Evolutionary conservation across 2,888 invertebrate genomes (phyloP), one percentile per base, ranked within the genome.

Genomic region (Alentia gelatinosa): DNA sequence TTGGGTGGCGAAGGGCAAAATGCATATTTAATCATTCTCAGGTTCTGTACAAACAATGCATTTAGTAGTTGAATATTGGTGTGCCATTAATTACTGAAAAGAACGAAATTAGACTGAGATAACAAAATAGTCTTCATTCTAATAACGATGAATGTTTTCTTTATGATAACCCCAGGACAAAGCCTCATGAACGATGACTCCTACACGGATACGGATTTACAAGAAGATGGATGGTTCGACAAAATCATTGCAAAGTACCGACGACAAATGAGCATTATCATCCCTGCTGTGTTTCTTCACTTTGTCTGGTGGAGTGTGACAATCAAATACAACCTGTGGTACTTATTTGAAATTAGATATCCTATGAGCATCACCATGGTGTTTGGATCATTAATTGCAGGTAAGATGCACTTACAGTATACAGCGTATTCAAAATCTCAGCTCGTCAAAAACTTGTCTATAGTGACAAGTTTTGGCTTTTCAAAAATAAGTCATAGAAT

Each of bases 341-440:
- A 92, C 84, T 92, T 93, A 74, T 95, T 94, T 90, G 91, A 91
- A 19, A 93, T 94, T 23, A 94, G 94, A 89, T 95, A 94, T 93
- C 93, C 93, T 86, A 95, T 95, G 94, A 94, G 94, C 9, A 90
- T 95, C 37, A 95, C 95, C 1, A 95, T 95, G 95, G 92, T 95
- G 12, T 91, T 94, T 35, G 95, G 95, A 0, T 94, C 95, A 30
- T 93, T 94, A 26, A 94, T 95, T 79, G 94, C 94, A 89, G 94
- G 94, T 94, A 47, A n/a, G 90, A 19, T 1, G n/a, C 23, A n/a
- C n/a, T n/a, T n/a, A n/a, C n/a, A n/a, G n/a, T n/a, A n/a, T n/a
- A n/a, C n/a, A n/a, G n/a, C n/a, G n/a, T n/a, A n/a, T n/a, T n/a
- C n/a, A n/a, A n/a, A n/a, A n/a, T n/a, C n/a, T n/a, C n/a, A n/a